These are phyloP conservation scores for Harmothoe impar DNA, from an alignment of 2,888 invertebrate species.

Conservation along the genomic window DNA sequence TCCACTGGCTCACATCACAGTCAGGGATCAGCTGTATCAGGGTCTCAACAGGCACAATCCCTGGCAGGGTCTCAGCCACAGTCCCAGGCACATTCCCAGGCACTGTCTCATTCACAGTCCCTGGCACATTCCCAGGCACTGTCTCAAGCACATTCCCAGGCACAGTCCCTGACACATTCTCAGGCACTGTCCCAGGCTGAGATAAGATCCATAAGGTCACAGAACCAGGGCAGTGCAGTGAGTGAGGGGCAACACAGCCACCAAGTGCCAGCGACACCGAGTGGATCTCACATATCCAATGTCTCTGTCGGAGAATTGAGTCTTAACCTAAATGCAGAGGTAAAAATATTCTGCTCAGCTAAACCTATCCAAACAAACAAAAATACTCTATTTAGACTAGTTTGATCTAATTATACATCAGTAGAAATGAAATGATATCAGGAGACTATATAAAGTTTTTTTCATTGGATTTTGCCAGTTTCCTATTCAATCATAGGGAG, in stretches of 20 bases:
- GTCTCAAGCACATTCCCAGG: not conserved
- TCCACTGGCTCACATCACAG: constrained; percentile 13
- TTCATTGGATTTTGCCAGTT: too few relatives aligned
- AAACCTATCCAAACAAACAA: too few relatives aligned
- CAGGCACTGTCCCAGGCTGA: not conserved
- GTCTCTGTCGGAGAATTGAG: not conserved
- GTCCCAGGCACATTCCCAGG: not conserved
- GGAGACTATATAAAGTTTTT: too few relatives aligned
- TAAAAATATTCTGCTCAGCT: not conserved
- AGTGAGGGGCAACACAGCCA: not conserved
- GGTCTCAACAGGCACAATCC: not conserved
- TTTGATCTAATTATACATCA: too few relatives aligned
- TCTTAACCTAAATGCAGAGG: not conserved
- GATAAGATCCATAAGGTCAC: not conserved
- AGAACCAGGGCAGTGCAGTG: not conserved
- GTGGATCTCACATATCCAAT: not conserved
- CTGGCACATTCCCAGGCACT: not conserved
- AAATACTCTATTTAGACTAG: too few relatives aligned
- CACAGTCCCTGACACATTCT: not conserved
- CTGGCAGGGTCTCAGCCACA: not conserved
- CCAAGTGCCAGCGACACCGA: not conserved
- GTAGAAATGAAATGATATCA: too few relatives aligned
- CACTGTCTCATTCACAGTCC: not conserved
- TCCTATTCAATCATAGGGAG: too few relatives aligned
- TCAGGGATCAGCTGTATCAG: not conserved